phyloP scores from a whole-genome alignment of 2,113 vertebrate genomes.

The Apaloderma vittatum region DNA sequence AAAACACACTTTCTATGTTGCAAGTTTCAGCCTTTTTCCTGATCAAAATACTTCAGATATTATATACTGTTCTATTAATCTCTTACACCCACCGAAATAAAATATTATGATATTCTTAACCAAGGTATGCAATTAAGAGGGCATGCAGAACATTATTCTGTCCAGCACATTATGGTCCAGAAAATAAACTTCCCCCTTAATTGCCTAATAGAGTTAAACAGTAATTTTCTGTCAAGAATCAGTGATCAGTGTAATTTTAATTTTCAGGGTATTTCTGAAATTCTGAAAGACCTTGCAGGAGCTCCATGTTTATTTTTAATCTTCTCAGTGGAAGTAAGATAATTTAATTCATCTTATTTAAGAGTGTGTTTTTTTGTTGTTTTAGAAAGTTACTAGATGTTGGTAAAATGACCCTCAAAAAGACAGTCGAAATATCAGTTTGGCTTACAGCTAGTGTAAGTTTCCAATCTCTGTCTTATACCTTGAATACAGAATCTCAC shows the following conservation, averaged over 20 bases:
- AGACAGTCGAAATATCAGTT: background rate
- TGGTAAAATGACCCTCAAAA: background rate
- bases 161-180: background rate
- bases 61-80: background rate
- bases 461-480: background rate
- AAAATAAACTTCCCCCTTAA: background rate
- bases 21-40: background rate
- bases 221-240: background rate
- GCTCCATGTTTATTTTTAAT: background rate
- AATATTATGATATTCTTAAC: background rate
- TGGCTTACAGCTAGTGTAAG: background rate
- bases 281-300: background rate
- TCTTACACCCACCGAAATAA: background rate
- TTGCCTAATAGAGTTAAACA: background rate
- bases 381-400: background rate
- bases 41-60: background rate
- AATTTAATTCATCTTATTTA: background rate
- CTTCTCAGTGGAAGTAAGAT: background rate
- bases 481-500: rapidly evolving
- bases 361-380: background rate
- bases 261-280: background rate
- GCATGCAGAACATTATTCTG: background rate
- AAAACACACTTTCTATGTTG: background rate
- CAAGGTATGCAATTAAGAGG: background rate
- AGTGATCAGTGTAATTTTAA: background rate